These are phyloP conservation scores for Chloroclysta siterata DNA, from an alignment of 2,888 invertebrate genomes.

Conservation along the genomic window DNA sequence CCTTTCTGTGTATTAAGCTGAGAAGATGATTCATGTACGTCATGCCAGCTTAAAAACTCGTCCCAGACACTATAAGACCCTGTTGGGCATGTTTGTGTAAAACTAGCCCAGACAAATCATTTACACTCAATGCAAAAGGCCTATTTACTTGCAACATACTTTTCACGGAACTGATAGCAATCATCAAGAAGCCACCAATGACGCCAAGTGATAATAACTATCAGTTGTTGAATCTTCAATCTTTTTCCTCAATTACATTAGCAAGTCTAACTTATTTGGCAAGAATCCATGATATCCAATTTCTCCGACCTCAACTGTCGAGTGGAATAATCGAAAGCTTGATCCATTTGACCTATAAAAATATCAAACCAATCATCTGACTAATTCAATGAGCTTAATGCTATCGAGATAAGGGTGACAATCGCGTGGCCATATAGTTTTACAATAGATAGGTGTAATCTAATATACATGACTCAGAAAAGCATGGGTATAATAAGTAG, in stretches of 20 bases:
- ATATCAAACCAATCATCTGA: not conserved
- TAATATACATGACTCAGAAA: not conserved
- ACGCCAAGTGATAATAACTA: not conserved
- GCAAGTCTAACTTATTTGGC: slow-evolving; percentile 13
- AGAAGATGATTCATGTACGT: too few relatives aligned
- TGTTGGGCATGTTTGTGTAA: too few relatives aligned
- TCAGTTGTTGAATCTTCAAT: not conserved
- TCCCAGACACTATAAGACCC: too few relatives aligned
- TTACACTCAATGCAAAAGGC: too few relatives aligned
- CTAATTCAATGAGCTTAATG: not conserved
- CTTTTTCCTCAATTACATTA: slow-evolving; percentile 10
- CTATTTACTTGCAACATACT: too few relatives aligned
- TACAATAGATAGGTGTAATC: not conserved
- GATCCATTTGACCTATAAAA: slow-evolving; percentile 6
- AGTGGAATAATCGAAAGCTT: slow-evolving; percentile 9
- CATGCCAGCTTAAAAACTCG: too few relatives aligned
- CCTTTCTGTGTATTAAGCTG: too few relatives aligned
- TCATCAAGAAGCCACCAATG: not conserved
- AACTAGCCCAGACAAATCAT: too few relatives aligned
- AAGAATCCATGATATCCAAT: slow-evolving; percentile 6
- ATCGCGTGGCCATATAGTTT: not conserved
- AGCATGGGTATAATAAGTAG: too few relatives aligned
- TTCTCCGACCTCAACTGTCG: slow-evolving; percentile 1
- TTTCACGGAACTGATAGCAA: too few relatives aligned
- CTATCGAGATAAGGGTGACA: not conserved